Base-by-base conservation (phyloP, 35 echinoderm and acorn worm genomes). In the Amphiura filiformis region DNA sequence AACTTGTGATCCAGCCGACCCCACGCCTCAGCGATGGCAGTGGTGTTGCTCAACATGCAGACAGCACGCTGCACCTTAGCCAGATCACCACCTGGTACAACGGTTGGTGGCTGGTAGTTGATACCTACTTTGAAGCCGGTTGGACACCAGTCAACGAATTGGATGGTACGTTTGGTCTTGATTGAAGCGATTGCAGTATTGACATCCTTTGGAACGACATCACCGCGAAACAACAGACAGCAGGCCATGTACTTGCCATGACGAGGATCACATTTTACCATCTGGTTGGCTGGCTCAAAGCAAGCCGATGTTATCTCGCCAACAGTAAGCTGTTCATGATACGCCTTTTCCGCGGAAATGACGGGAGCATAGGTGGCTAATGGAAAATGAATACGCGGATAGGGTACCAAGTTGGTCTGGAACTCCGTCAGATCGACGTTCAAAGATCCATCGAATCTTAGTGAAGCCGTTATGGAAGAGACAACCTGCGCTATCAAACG, bases 41-140 rank as follows among this genome's bases (percentile, higher is more conserved):
- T 91, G 76, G 89, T 91, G 89, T 91, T 91, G 82, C 89, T 91
- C 89, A 91, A 56, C 89, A 91, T 91, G 89, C 89, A 91, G 40
- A 91, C 89, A 76, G 89, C 89, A 85, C 89, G 89, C 75, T 91
- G 89, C 7, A 91, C 89, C 89, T 91, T 91, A 28, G 89, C 89
- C n/a, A 91, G 89, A 91, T 91, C 89, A 65, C 89, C 89, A 85
- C 89, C 89, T 37, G 89, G 89, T 31, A 91, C 89, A 37, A 91
- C 89, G 35, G 89, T 91, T 39, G 89, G 89, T 39, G 89, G 89
- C 44, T 91, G 89, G 89, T 91, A 84, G 89, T 91, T 91, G 89
- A 91, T 91, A 36, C 89, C 89, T 39, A 91, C 89, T 75, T 91
- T 91, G 89, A 91, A 91, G 56, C 89, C 89, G 80, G 89, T 91